Percentiles rank a stretch among this genome's conserved stretches.
These are phyloP conservation scores for Scophthalmus maximus DNA, from an alignment of 2,113 vertebrate genomes.

Conservation along the genomic window DNA sequence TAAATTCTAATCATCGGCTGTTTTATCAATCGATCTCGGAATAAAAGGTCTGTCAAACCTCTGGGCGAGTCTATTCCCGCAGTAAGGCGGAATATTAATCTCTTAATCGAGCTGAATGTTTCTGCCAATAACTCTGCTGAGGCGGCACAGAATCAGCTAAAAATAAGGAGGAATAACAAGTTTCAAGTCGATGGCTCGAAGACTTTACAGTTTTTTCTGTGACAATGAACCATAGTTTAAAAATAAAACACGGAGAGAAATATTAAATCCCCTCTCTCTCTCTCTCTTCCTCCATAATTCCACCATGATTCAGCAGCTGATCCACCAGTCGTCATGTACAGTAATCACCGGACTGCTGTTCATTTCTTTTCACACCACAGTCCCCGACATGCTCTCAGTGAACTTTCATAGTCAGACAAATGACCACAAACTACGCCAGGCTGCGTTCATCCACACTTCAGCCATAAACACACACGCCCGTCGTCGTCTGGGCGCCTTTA, in stretches of 20 bases:
- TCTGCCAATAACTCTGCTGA: too few species aligned
- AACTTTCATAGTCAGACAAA: constrained; percentile 37
- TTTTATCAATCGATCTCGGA: too few species aligned
- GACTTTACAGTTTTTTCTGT: background rate
- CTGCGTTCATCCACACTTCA: background rate
- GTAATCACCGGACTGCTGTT: too few species aligned
- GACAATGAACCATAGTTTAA: background rate
- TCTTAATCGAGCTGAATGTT: constrained; percentile 14
- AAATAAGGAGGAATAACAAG: background rate
- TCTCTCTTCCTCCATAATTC: too few species aligned
- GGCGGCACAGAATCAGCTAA: constrained; percentile 1
- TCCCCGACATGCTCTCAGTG: background rate
- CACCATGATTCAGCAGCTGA: background rate
- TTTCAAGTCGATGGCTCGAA: background rate
- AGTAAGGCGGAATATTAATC: too few species aligned
- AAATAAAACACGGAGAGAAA: too few species aligned
- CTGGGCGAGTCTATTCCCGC: too few species aligned
- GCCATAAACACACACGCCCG: background rate
- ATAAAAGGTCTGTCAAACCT: too few species aligned
- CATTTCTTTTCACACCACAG: background rate
- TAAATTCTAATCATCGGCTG: too few species aligned
- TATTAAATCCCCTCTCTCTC: too few species aligned
- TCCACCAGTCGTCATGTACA: background rate
- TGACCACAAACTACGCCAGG: constrained; percentile 10
- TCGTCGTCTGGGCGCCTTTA: constrained; percentile 23